Evolutionary conservation across 2,797 vertebrate genomes (phyloP), one percentile per base, ranked within the genome.

Genomic region (Chelon labrosus): DNA sequence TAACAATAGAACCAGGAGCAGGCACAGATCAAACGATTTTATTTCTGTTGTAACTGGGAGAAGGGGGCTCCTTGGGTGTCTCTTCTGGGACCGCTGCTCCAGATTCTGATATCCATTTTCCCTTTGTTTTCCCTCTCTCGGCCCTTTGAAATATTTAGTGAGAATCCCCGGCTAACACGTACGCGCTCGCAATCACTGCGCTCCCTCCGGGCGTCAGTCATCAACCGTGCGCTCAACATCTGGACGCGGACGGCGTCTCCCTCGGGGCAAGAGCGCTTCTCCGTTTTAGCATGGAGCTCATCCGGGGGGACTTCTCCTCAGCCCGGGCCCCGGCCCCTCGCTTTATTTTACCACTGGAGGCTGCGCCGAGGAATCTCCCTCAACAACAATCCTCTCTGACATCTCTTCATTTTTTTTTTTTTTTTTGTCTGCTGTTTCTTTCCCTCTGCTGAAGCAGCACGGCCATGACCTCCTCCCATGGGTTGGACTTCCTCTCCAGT

Each of bases 101-200:
- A 94, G 81, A 93, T 93, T 92, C 90, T 76, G 84, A 88, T 91
- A 90, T 90, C 88, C 78, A 82, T 82, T 91, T 85, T 87, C 80
- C 83, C 84, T 91, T 93, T 91, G 89, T 91, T 92, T 89, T 87
- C 84, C 86, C 84, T 90, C 84, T 88, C 84, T 73, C 78, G 88
- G 86, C 86, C 83, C 91, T 90, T 91, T 93, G 90, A 92, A 93
- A 92, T 85, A 89, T 93, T 91, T 90, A 90, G 85, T 2, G 61
- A 71, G 70, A 80, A 87, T 86, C 83, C 84, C 65, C 64, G 80
- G 82, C 77, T 73, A 87, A 85, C 84, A 72, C 54, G 56, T n/a
- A 50, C 25, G 42, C 56, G 65, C 84, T 57, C 80, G 67, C 73
- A 71, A 75, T 82, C 64, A 46, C 65, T 61, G 31, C 1, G 7